These are phyloP conservation scores for Ophion slaviceki DNA, from an alignment of 2,888 invertebrate species.

Conservation along the genomic window DNA sequence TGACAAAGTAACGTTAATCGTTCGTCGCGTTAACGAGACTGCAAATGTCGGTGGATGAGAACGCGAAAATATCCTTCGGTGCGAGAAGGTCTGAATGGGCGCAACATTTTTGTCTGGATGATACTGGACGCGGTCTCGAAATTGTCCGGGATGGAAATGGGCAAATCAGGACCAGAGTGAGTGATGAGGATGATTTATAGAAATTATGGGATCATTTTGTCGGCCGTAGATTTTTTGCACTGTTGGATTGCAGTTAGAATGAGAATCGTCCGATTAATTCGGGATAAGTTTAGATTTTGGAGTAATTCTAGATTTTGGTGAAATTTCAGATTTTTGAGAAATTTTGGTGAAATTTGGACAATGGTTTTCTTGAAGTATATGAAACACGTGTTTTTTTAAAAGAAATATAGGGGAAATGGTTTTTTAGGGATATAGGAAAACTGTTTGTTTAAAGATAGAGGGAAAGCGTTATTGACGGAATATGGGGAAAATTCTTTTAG, in stretches of 20 bases:
- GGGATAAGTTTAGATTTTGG: too few relatives aligned
- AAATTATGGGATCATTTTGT: background rate
- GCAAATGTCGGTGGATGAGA: background rate
- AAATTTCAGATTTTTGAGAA: too few relatives aligned
- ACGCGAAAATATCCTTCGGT: background rate
- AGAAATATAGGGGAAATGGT: too few relatives aligned
- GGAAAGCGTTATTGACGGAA: background rate
- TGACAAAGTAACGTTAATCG: slow-evolving; percentile 42
- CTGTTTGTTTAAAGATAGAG: too few relatives aligned
- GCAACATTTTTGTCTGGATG: background rate
- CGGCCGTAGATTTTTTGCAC: background rate
- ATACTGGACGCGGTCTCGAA: background rate
- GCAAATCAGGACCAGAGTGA: background rate
- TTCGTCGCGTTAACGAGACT: slow-evolving; percentile 34
- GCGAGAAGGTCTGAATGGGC: too few relatives aligned
- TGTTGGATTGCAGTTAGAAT: background rate
- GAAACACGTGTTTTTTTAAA: too few relatives aligned
- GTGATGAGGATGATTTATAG: background rate
- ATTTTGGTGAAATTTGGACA: background rate
- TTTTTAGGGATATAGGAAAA: too few relatives aligned
- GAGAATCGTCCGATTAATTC: too few relatives aligned
- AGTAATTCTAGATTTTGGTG: too few relatives aligned
- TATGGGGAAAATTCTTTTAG: background rate
- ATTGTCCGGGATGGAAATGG: background rate
- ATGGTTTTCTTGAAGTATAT: background rate